Evolutionary conservation across 1,140 invertebrate species (phyloP).

Genomic region (Atta cephalotes): DNA sequence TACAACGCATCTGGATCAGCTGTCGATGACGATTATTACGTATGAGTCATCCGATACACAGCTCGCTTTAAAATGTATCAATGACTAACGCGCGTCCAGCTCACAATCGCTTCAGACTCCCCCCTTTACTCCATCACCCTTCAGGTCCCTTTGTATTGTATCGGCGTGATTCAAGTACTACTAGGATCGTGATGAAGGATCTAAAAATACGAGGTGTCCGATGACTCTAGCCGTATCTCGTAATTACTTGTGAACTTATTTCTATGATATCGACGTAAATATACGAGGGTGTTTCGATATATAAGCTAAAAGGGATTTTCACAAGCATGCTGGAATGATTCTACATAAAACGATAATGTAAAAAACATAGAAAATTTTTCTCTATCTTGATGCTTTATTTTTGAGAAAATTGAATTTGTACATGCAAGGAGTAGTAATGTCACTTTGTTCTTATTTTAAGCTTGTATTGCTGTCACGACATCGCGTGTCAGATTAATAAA

Average conservation of each 20-base stretch:
- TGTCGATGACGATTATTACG: slow-evolving; percentile 81
- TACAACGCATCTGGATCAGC: slow-evolving; percentile 78
- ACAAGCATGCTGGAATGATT: not conserved
- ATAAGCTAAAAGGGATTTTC: not conserved
- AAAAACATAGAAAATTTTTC: not conserved
- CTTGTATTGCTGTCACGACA: not conserved
- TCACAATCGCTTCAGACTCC: slow-evolving; percentile 43
- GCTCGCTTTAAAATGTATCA: slow-evolving; percentile 80
- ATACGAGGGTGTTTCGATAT: not conserved
- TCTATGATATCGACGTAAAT: not conserved
- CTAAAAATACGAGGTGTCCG: slow-evolving; percentile 34
- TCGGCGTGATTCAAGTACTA: slow-evolving; percentile 54
- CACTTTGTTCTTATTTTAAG: not conserved
- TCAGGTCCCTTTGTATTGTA: slow-evolving; percentile 35
- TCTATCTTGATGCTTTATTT: not conserved
- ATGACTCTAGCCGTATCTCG: slow-evolving; percentile 3
- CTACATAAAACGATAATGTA: too few species aligned
- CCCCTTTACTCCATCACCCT: slow-evolving; percentile 36
- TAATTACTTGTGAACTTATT: not conserved
- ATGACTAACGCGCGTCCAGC: slow-evolving; percentile 78
- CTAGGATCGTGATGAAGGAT: slow-evolving; percentile 37
- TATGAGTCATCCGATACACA: slow-evolving; percentile 76
- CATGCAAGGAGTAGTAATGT: not conserved
- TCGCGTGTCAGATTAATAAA: not conserved
- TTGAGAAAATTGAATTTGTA: slow-evolving; percentile 7